Conservation (phyloP, 2,888 invertebrate genomes). For the Gymnosoma rotundatum region DNA sequence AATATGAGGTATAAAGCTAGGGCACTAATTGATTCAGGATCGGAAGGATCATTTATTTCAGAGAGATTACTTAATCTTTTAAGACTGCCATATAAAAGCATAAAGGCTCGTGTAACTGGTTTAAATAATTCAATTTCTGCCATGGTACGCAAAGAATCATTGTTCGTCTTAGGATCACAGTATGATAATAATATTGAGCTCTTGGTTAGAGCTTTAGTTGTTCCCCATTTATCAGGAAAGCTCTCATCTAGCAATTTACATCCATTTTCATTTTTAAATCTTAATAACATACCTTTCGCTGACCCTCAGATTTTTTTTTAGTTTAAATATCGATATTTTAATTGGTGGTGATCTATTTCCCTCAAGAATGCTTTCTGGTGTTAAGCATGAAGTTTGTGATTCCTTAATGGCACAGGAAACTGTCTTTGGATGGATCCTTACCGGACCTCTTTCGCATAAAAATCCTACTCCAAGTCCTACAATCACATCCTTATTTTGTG, state of each 20-base stretch:
- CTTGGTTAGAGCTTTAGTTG: conserved; percentile 5
- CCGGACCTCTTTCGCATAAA: too few relatives aligned
- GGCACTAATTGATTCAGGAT: conserved; percentile 29
- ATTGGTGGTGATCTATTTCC: conserved; percentile 13
- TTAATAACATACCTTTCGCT: neutral
- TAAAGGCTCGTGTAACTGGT: conserved; percentile 30
- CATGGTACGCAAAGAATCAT: conserved; percentile 9
- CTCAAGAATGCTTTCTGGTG: neutral
- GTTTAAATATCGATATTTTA: conserved; percentile 26
- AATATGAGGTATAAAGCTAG: conserved; percentile 8
- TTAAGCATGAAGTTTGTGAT: conserved; percentile 8
- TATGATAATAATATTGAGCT: neutral
- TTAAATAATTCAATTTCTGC: conserved; percentile 37
- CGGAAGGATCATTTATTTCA: conserved; percentile 54
- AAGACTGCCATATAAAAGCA: conserved; percentile 21
- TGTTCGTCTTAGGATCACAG: neutral
- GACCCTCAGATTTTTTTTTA: neutral
- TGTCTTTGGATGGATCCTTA: conserved; percentile 46
- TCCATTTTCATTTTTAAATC: neutral
- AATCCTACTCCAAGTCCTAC: too few relatives aligned
- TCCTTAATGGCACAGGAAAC: conserved; percentile 49
- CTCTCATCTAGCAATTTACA: neutral
- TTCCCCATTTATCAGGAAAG: neutral
- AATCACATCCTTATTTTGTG: too few relatives aligned
- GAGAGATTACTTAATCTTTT: conserved; percentile 16